Conservation (phyloP, 2,888 invertebrate genomes). For the Apocheima hispidaria region DNA sequence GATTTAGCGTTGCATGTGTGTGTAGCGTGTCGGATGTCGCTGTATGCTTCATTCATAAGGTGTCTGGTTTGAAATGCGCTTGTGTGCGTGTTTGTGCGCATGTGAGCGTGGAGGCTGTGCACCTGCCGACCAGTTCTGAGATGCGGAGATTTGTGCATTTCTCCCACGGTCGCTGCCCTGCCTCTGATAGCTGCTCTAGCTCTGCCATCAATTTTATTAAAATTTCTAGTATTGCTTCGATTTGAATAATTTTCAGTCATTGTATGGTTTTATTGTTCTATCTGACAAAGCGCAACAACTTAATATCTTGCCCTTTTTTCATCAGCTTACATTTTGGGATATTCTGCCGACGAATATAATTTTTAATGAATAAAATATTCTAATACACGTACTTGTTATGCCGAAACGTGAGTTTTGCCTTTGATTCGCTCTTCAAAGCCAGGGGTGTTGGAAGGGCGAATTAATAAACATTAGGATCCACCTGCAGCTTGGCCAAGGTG, state of each 20-base stretch:
- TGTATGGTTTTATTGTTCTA: too few relatives aligned
- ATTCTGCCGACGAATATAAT: background rate
- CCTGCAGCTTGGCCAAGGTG: constrained; percentile 41
- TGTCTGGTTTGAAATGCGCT: constrained; percentile 64
- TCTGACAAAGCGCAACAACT: too few relatives aligned
- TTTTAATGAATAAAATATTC: background rate
- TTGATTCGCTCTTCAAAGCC: constrained; percentile 17
- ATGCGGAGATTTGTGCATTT: constrained; percentile 86
- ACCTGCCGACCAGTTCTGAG: constrained; percentile 86
- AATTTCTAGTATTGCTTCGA: constrained; percentile 61
- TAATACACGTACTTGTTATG: background rate
- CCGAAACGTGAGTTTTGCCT: constrained; percentile 18
- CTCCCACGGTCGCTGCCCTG: constrained; percentile 85
- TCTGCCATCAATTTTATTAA: constrained; percentile 78
- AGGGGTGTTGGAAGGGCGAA: constrained; percentile 48
- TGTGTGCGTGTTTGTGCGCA: constrained; percentile 52
- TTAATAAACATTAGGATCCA: constrained; percentile 48
- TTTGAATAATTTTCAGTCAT: background rate
- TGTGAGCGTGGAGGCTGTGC: constrained; percentile 65
- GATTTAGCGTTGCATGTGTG: constrained; percentile 65
- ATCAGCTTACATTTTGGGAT: background rate
- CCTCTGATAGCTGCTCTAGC: constrained; percentile 77
- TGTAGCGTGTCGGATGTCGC: constrained; percentile 52
- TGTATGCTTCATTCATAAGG: constrained; percentile 82
- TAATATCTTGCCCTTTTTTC: background rate